Percentiles rank a stretch among this genome's conserved stretches.
Conservation (phyloP, 1,140 invertebrate genomes). For the Musca vetustissima region DNA sequence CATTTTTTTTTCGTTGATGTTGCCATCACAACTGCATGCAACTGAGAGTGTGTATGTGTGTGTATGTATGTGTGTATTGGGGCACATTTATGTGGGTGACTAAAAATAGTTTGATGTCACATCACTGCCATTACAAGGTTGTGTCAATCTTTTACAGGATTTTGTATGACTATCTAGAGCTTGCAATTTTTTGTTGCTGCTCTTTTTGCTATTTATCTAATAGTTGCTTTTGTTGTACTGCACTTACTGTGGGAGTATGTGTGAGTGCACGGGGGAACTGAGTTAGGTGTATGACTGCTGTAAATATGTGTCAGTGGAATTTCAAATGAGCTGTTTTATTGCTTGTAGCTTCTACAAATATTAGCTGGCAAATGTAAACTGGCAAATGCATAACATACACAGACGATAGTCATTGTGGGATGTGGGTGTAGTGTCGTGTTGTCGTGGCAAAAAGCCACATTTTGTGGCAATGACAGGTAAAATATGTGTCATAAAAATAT, state of each 20-base stretch:
- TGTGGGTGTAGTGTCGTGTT: no score
- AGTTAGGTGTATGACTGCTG: no score
- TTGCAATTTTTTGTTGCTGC: background rate
- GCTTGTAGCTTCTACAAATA: slow-evolving; percentile 12
- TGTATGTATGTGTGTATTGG: no score
- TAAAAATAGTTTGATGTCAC: background rate
- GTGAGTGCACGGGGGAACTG: no score
- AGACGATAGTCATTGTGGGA: background rate
- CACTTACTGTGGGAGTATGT: no score
- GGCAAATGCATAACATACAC: background rate
- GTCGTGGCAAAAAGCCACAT: background rate
- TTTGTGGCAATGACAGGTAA: slow-evolving; percentile 3
- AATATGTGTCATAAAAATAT: slow-evolving; percentile 19
- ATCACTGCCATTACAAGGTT: slow-evolving; percentile 20
- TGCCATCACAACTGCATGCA: slow-evolving; percentile 4
- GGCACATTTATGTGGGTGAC: no score
- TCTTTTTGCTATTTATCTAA: background rate
- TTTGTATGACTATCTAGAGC: background rate
- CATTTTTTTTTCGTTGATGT: background rate
- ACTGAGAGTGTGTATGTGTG: no score
- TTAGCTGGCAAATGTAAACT: background rate
- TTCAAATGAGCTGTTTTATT: slow-evolving; percentile 19
- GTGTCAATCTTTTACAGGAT: slow-evolving; percentile 18
- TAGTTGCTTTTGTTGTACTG: no score
- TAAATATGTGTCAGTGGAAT: slow-evolving; percentile 23